These are phyloP conservation scores for Branchellion lobata DNA, from an alignment of 2,888 invertebrate species.

Conservation along the genomic window DNA sequence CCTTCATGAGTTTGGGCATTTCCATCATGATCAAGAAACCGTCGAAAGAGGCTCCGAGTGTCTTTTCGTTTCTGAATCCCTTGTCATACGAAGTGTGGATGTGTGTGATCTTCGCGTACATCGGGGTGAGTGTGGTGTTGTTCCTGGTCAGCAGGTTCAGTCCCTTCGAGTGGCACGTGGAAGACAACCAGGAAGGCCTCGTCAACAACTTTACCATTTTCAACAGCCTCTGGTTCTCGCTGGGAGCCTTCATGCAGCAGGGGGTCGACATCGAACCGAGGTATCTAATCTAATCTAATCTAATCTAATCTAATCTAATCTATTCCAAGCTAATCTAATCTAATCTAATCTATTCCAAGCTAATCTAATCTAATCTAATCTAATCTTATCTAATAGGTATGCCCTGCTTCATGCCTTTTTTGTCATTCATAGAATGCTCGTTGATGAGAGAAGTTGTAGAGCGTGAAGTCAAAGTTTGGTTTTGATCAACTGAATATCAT, in stretches of 20 bases:
- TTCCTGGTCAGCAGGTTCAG: slow-evolving; percentile 95
- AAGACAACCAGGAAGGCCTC: slow-evolving; percentile 58
- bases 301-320: too few relatives aligned
- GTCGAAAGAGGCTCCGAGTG: slow-evolving; percentile 81
- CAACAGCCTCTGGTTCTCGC: slow-evolving; percentile 94
- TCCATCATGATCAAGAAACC: slow-evolving; percentile 87
- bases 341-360: too few relatives aligned
- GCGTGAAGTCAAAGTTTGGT: too few relatives aligned
- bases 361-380: neutral
- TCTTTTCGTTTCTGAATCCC: slow-evolving; percentile 96
- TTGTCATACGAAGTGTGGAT: slow-evolving; percentile 97
- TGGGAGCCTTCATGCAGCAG: slow-evolving; percentile 97
- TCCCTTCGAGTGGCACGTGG: slow-evolving; percentile 87
- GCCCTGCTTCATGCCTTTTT: too few relatives aligned
- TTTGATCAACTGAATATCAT: too few relatives aligned
- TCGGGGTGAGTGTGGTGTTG: slow-evolving; percentile 88
- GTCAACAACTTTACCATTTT: slow-evolving; percentile 75
- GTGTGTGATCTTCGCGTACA: slow-evolving; percentile 79
- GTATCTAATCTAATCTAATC: slow-evolving; percentile 64
- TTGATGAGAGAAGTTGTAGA: too few relatives aligned
- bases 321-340: too few relatives aligned
- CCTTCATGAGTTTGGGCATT: slow-evolving; percentile 92
- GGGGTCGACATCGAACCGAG: slow-evolving; percentile 93
- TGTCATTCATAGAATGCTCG: too few relatives aligned
- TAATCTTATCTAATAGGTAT: too few relatives aligned